phyloP scores from a whole-genome alignment of 2,797 vertebrate species.

The Phataginus tricuspis region DNA sequence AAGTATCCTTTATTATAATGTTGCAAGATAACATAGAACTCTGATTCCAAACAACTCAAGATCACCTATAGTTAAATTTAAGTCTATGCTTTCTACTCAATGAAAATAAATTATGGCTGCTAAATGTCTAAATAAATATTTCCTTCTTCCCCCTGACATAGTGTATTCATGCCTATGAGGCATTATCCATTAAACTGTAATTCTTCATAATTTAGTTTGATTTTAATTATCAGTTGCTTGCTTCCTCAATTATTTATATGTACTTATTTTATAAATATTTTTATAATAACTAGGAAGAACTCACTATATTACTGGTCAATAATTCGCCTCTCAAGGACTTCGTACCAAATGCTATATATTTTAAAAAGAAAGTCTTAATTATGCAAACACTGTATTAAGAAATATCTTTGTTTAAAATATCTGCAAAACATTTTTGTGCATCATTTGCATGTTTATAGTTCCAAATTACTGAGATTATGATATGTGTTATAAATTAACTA shows the following conservation, averaged over 20 bases:
- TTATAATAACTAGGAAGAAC: neutral
- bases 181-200: slow-evolving; percentile 8
- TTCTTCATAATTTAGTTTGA: neutral
- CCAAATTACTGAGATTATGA: slow-evolving; percentile 30
- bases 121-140: neutral
- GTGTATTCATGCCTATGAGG: neutral
- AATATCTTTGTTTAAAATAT: neutral
- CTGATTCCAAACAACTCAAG: neutral
- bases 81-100: neutral
- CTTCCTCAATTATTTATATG: slow-evolving; percentile 23
- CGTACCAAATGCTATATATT: neutral
- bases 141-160: neutral
- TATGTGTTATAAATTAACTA: slow-evolving; percentile 27
- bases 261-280: neutral
- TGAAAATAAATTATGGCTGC: neutral
- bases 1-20: neutral
- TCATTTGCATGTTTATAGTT: slow-evolving; percentile 8
- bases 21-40: neutral
- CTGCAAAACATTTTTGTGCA: neutral
- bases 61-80: neutral
- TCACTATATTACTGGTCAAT: neutral
- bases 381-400: neutral
- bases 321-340: neutral
- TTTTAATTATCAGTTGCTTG: slow-evolving; percentile 6
- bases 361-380: slow-evolving; percentile 9